Percentiles rank a stretch among this genome's conserved stretches.
Evolutionary conservation across 2,888 invertebrate species (phyloP).

Genomic region (Philopedon plagiatum): DNA sequence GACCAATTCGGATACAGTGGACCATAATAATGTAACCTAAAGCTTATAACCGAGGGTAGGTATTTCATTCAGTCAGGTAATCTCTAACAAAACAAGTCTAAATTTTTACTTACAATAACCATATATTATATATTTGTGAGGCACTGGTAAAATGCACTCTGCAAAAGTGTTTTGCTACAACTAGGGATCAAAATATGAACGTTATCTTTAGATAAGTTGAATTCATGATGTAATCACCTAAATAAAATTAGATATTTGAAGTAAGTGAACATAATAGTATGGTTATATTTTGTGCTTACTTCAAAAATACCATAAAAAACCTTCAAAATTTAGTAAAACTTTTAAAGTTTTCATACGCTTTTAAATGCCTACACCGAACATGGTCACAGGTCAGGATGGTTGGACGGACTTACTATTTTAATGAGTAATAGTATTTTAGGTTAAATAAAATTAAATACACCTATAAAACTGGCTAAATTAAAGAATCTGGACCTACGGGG

Average conservation of each 20-base stretch:
- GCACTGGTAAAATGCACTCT: background rate
- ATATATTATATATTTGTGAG: too few species aligned
- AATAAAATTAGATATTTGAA: background rate
- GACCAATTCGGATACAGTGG: too few species aligned
- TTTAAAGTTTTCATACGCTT: conserved; percentile 57
- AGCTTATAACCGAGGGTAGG: too few species aligned
- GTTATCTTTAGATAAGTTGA: background rate
- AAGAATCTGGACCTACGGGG: conserved; percentile 58
- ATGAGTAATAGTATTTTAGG: background rate
- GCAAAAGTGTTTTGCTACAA: background rate
- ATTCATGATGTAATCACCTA: background rate
- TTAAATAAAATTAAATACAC: background rate
- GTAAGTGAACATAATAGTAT: background rate
- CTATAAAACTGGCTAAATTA: too few species aligned
- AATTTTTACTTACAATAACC: too few species aligned
- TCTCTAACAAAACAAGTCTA: background rate
- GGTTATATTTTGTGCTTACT: background rate
- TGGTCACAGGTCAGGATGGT: conserved; percentile 26
- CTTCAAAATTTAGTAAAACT: conserved; percentile 8
- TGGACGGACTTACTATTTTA: background rate
- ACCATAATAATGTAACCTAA: too few species aligned
- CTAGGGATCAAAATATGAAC: background rate
- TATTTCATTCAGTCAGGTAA: background rate
- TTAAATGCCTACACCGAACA: conserved; percentile 30
- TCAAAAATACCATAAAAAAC: background rate